Evolutionary conservation across 1,140 invertebrate genomes (phyloP), one percentile per base, ranked within the genome.

Genomic region (Tetramorium alpestre): DNA sequence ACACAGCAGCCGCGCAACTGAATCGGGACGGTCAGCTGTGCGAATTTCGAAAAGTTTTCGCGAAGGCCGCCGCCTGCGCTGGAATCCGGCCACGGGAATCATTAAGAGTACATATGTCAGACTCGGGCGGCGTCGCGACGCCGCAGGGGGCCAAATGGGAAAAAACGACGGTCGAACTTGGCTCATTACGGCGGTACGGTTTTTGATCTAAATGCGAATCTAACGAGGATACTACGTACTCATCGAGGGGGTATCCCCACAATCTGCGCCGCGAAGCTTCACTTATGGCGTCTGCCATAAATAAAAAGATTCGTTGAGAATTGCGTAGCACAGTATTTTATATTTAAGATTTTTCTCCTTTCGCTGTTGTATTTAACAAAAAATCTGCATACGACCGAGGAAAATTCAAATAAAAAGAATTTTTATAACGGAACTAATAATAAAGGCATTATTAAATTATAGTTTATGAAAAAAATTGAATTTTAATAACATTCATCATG

Each of bases 121-220:
- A 38, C 41, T 44, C 51, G 67, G 44, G 65, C n/a, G 84, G 25
- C 75, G 72, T 81, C 76, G 77, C 22, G 54, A 10, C 47, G 47
- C 3, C 38, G 25, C 8, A 3, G 72, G 25, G 11, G 56, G 5
- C 25, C 54, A 73, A 49, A 60, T 73, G 41, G 60, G 8, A 64
- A 87, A 89, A 92, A 90, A 85, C 84, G 85, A 86, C 64, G 82
- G 78, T 82, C 69, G 87, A 92, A 92, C 86, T 92, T 92, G 69
- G 84, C 80, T 90, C 90, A 91, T 92, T 92, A 91, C 72, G 64
- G 60, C 56, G 85, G 65, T 62, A 90, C 77, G 44, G 65, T 87
- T 87, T 84, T 89, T 87, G 73, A 92, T 92, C 91, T 92, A 92
- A 92, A 92, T 92, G 90, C 87, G 90, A 92, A 92, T 92, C 91